Conservation (phyloP, 2,888 invertebrate genomes). For the Drosophila mercatorum region DNA sequence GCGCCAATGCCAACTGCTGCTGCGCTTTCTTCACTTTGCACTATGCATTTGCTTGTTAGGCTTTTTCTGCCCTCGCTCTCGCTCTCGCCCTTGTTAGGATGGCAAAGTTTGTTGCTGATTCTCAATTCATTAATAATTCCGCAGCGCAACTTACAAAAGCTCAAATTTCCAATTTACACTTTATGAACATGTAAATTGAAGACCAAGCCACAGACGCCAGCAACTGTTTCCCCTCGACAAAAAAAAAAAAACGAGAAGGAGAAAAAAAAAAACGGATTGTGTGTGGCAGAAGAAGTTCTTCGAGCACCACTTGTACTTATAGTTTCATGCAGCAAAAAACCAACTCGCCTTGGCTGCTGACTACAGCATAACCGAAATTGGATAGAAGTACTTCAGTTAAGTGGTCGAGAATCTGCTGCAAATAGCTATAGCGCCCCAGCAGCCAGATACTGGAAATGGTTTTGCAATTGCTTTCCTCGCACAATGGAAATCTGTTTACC, state of each 20-base stretch:
- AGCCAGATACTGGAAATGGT: slow-evolving; percentile 17
- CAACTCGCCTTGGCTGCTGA: slow-evolving; percentile 42
- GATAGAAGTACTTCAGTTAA: slow-evolving; percentile 57
- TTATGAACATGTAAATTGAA: slow-evolving; percentile 72
- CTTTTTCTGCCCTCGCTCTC: slow-evolving; percentile 4
- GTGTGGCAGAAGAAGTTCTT: slow-evolving; percentile 26
- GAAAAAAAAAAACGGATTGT: slow-evolving; percentile 3
- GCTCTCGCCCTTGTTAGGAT: slow-evolving; percentile 32
- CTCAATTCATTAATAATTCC: slow-evolving; percentile 77
- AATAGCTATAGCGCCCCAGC: slow-evolving; percentile 41
- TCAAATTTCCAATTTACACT: slow-evolving; percentile 71
- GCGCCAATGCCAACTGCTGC: slow-evolving; percentile 37
- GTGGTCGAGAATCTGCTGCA: slow-evolving; percentile 56
- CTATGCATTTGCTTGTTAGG: slow-evolving; percentile 50
- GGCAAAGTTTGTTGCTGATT: slow-evolving; percentile 66
- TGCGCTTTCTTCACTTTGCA: slow-evolving; percentile 22
- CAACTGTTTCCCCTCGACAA: slow-evolving; percentile 22
- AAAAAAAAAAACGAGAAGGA: too few species aligned
- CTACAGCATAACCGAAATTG: slow-evolving; percentile 55
- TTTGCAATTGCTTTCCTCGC: slow-evolving; percentile 38
- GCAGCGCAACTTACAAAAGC: slow-evolving; percentile 36
- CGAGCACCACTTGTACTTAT: slow-evolving; percentile 15
- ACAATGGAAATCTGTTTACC: slow-evolving; percentile 33
- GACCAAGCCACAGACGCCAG: slow-evolving; percentile 36
- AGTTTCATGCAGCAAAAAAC: slow-evolving; percentile 32